Evolutionary conservation across 2,113 vertebrate genomes (phyloP).

Genomic region (Lipophrys pholis): DNA sequence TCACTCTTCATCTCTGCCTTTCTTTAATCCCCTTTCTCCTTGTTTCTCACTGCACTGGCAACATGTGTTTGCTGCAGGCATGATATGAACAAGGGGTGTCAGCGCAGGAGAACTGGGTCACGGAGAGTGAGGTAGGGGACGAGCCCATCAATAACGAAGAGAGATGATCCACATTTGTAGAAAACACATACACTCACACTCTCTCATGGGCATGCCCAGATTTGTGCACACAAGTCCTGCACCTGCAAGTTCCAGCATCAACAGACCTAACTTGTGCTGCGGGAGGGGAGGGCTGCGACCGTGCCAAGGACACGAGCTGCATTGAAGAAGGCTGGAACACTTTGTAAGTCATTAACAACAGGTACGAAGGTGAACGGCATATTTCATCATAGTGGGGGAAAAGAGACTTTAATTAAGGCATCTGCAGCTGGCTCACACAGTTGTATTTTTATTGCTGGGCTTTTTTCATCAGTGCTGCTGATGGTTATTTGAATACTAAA

Average conservation of each 20-base stretch:
- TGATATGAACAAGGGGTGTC: slow-evolving; percentile 63
- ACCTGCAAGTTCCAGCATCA: slow-evolving; percentile 40
- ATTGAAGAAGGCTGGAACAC: slow-evolving; percentile 22
- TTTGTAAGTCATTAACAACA: slow-evolving; percentile 56
- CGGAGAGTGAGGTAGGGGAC: slow-evolving; percentile 53
- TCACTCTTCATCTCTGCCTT: slow-evolving; percentile 11
- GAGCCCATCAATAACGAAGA: slow-evolving; percentile 73
- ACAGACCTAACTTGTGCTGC: slow-evolving; percentile 21
- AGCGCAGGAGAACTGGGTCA: slow-evolving; percentile 77
- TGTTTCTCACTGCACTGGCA: slow-evolving; percentile 46
- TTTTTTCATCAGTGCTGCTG: background rate
- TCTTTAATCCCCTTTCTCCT: slow-evolving; percentile 30
- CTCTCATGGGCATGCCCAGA: slow-evolving; percentile 21
- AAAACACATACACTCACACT: slow-evolving; percentile 24
- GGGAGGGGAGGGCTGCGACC: slow-evolving; percentile 6
- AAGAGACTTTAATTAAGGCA: slow-evolving; percentile 47
- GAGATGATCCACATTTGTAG: slow-evolving; percentile 56
- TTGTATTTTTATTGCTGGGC: background rate
- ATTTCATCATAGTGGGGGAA: slow-evolving; percentile 23
- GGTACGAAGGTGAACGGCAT: slow-evolving; percentile 51
- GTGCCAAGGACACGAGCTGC: slow-evolving; percentile 52
- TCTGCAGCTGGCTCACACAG: slow-evolving; percentile 12
- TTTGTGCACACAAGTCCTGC: slow-evolving; percentile 27
- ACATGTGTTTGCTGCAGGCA: slow-evolving; percentile 67
- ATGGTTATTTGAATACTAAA: slow-evolving; percentile 9